Evolutionary conservation across 2,888 invertebrate species (phyloP), one percentile per base, ranked within the genome.

Genomic region (Habroteleia sp.): DNA sequence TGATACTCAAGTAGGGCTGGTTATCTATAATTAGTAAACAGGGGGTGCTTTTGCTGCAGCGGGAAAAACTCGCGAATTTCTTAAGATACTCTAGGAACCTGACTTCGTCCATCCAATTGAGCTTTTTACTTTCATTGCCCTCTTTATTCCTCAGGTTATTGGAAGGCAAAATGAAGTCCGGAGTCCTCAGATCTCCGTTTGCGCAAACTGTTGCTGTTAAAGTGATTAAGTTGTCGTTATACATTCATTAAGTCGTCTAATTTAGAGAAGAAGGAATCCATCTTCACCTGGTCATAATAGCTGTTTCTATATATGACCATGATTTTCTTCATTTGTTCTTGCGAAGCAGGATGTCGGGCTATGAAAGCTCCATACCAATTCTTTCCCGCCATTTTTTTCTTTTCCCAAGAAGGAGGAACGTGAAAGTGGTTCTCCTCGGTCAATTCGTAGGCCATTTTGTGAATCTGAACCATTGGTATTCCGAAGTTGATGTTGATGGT

Each of bases 31-130:
- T 23, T 7, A 54, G 41, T 13, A 71, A 48, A 27, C 25, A 56
- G 4, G 48, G 63, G 6, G 52, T 54, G 42, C 10, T 81, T 33
- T 76, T 77, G 11, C 78, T 75, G 41, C 79, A 80, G 52, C 72
- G 76, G 5, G 80, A 74, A 71, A 82, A 73, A 27, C 81, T 80
- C 6, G 80, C 72, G 63, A 86, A 85, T 76, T 84, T 82, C 33
- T 81, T 62, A 23, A 87, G 31, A 63, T 82, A 83, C 2, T 76
- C 35, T 6, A 82, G 3, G 72, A 85, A 87, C 33, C 80, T 76
- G 42, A 65, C 60, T 4, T 58, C 76, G 27, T 79, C 83, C 81
- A 85, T 85, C 86, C 87, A 88, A 33, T 84, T 79, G 39, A 52
- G 46, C 7, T 37, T 13, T 14, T 37, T 35, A 3, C 11, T n/a